phyloP scores from a whole-genome alignment of 2,888 invertebrate species.

The Trichopoda pennipes region DNA sequence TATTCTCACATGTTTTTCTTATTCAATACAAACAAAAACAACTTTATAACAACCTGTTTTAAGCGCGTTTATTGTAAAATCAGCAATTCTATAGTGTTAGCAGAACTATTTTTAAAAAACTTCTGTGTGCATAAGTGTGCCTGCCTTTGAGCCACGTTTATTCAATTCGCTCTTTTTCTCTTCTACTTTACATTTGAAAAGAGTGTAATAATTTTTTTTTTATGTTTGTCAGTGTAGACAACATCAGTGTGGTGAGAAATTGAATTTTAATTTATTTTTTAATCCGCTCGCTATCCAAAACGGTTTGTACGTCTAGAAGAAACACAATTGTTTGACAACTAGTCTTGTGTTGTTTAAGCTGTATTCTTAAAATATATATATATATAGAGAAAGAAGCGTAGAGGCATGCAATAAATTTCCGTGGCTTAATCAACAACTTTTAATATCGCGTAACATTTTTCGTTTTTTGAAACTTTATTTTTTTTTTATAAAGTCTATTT shows the following conservation, averaged over 20 bases:
- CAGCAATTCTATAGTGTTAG: constrained; percentile 8
- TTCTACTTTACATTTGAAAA: neutral
- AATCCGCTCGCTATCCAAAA: neutral
- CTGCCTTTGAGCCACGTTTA: constrained; percentile 1
- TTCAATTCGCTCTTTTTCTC: constrained; percentile 3
- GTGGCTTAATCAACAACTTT: too few relatives aligned
- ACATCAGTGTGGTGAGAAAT: constrained; percentile 15
- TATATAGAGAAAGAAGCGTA: too few relatives aligned
- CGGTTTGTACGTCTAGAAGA: neutral
- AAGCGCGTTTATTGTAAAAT: constrained; percentile 1
- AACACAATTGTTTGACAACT: neutral
- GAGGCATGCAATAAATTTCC: too few relatives aligned
- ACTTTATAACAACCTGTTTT: constrained; percentile 28
- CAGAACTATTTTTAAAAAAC: neutral
- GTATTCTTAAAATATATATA: neutral
- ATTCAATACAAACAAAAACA: constrained; percentile 6
- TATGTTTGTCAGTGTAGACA: constrained; percentile 24
- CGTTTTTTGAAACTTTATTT: too few relatives aligned
- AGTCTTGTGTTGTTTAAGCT: neutral
- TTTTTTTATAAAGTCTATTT: too few relatives aligned
- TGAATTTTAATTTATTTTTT: neutral
- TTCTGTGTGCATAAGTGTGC: neutral
- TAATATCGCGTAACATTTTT: too few relatives aligned
- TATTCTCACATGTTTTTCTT: neutral
- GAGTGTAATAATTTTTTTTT: constrained; percentile 30